Conservation (phyloP, 2,113 vertebrate species). For the Scortum barcoo region DNA sequence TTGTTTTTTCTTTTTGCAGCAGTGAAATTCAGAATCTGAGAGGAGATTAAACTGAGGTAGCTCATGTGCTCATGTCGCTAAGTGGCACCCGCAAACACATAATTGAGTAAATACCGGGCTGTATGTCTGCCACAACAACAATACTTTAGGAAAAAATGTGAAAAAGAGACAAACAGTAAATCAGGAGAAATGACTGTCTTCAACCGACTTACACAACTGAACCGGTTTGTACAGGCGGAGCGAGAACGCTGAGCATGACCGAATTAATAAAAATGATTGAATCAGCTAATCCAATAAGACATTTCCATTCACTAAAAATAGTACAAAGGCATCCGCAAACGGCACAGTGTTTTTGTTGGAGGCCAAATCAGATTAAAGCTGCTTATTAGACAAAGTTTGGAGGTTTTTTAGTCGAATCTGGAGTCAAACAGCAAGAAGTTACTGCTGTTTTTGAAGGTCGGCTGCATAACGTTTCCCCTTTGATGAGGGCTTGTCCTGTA, state of each 20-base stretch:
- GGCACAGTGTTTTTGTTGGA: not conserved
- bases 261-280: not conserved
- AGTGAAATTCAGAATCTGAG: not conserved
- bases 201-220: not conserved
- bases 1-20: not conserved
- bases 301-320: not conserved
- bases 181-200: no score
- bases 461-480: not conserved
- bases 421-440: not conserved
- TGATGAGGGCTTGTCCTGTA: no score
- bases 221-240: not conserved
- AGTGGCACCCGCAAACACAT: not conserved
- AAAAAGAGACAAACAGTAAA: not conserved
- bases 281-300: constrained; percentile 10
- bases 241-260: not conserved
- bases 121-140: not conserved
- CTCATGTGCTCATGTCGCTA: not conserved
- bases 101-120: not conserved
- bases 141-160: not conserved
- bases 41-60: not conserved
- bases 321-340: not conserved
- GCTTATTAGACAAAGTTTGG: not conserved
- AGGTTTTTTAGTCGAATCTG: not conserved
- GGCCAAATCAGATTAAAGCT: not conserved
- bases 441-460: not conserved